Percentiles rank a stretch among this genome's conserved stretches.
phyloP scores from a whole-genome alignment of 2,888 invertebrate species.

The Stegophylla sp. region DNA sequence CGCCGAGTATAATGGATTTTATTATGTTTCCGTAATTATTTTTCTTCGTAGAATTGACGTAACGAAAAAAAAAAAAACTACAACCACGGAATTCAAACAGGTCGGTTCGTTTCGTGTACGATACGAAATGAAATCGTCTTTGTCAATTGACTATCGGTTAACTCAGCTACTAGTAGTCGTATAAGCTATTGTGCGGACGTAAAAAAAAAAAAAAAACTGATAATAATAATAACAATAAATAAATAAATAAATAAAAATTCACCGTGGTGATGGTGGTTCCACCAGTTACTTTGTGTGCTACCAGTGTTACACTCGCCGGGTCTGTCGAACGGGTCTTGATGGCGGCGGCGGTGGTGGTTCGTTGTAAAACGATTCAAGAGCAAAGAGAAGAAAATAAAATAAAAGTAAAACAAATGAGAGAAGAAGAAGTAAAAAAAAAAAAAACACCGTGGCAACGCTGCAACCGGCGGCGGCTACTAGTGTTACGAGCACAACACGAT shows the following conservation, averaged over 20 bases:
- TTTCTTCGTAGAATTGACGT: constrained; percentile 5
- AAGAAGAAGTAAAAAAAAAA: constrained; percentile 25
- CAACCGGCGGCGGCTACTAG: constrained; percentile 39
- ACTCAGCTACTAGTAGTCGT: no score
- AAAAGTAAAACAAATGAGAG: constrained; percentile 54
- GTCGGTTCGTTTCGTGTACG: constrained; percentile 11
- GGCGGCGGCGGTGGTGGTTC: constrained; percentile 8
- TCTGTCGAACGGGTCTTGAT: constrained; percentile 12
- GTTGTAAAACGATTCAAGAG: constrained; percentile 40
- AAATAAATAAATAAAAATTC: constrained; percentile 47
- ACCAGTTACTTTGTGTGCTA: constrained; percentile 44
- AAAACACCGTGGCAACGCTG: constrained; percentile 38
- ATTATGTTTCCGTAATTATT: constrained; percentile 26
- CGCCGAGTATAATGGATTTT: constrained; percentile 23
- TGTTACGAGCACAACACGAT: constrained; percentile 57
- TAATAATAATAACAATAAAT: no score
- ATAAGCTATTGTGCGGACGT: constrained; percentile 7
- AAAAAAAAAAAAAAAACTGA: constrained; percentile 16
- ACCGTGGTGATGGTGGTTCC: constrained; percentile 15
- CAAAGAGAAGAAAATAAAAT: constrained; percentile 48
- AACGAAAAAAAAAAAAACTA: neutral
- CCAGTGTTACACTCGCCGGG: constrained; percentile 50
- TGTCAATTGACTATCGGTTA: constrained; percentile 25
- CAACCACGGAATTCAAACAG: constrained; percentile 9
- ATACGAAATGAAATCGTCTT: constrained; percentile 52